phyloP scores from a whole-genome alignment of 2,797 vertebrate genomes.

The Valencia hispanica region DNA sequence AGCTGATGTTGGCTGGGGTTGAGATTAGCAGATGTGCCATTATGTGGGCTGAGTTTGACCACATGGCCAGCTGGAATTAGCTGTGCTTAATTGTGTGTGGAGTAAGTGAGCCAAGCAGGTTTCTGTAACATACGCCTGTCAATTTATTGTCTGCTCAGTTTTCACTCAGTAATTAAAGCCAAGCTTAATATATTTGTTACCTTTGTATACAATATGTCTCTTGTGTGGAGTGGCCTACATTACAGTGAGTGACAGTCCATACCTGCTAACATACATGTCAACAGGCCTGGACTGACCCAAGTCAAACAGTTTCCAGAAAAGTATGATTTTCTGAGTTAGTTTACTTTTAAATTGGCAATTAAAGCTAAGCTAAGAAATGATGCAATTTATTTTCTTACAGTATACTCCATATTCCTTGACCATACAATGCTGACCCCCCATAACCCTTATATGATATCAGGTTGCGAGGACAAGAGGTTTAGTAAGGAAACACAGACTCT shows the following conservation, averaged over 20 bases:
- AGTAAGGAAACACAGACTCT: no score
- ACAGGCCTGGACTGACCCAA: no score
- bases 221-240: neutral
- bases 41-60: neutral
- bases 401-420: no score
- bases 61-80: neutral
- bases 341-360: no score
- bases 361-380: no score
- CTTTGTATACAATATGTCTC: neutral
- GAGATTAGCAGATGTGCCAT: neutral
- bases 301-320: no score
- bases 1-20: neutral
- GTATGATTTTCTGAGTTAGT: no score
- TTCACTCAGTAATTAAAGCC: neutral
- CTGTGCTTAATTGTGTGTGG: neutral
- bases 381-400: no score
- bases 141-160: neutral
- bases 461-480: no score
- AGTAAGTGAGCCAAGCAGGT: neutral
- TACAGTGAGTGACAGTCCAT: neutral
- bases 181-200: neutral
- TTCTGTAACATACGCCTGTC: neutral
- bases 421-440: no score
- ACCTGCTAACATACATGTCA: no score
- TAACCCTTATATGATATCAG: no score